These are phyloP conservation scores for Rhinoptilus africanus DNA, from an alignment of 2,113 vertebrate genomes.

Conservation along the genomic window DNA sequence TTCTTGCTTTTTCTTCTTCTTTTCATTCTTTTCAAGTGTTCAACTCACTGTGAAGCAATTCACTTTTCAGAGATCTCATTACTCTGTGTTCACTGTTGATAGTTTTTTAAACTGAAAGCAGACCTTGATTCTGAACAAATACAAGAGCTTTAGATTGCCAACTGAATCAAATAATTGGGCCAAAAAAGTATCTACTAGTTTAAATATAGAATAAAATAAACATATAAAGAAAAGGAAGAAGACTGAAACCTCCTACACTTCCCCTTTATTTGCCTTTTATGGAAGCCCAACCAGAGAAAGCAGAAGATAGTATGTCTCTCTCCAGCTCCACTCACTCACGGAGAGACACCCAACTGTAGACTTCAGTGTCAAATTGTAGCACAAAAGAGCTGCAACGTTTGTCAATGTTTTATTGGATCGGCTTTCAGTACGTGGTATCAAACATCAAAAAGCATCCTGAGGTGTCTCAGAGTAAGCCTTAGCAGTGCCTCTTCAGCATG, in stretches of 20 bases:
- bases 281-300: neutral
- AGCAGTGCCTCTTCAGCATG: neutral
- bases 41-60: neutral
- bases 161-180: neutral
- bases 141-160: neutral
- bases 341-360: neutral
- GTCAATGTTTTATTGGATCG: neutral
- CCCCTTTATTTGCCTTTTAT: neutral
- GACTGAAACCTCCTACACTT: neutral
- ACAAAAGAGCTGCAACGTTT: neutral
- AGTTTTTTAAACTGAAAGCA: neutral
- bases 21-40: neutral
- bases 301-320: neutral
- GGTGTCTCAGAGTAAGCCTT: neutral
- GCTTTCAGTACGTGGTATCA: neutral
- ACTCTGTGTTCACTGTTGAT: neutral
- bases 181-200: neutral
- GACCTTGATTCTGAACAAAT: neutral
- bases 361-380: neutral
- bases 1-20: neutral
- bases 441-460: neutral
- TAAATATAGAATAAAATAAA: neutral
- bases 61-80: neutral
- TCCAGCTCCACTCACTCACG: neutral
- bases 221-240: neutral